Conservation (phyloP, 2,797 vertebrate genomes). For the Pelochelys cantorii region DNA sequence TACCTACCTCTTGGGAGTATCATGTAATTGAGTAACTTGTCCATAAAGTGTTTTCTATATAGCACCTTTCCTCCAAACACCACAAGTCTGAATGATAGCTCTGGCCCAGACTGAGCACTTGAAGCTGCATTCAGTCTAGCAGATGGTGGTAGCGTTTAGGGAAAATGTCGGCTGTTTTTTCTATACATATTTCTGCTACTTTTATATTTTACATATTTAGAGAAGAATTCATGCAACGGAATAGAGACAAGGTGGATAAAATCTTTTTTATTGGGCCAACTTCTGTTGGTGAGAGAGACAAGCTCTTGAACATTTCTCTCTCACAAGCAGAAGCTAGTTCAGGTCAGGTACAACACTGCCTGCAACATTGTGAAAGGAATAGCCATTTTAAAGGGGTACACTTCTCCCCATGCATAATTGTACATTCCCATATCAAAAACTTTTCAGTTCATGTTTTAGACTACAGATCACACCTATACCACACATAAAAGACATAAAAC, state of each 20-base stretch:
- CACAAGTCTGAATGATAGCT: background rate
- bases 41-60: background rate
- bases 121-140: background rate
- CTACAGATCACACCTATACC: background rate
- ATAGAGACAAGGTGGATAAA: background rate
- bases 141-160: constrained; percentile 17
- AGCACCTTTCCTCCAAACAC: background rate
- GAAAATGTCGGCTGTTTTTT: background rate
- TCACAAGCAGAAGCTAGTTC: background rate
- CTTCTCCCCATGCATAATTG: background rate
- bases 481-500: fast-evolving
- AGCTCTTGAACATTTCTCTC: too few relatives aligned
- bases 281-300: background rate
- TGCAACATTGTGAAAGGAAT: background rate
- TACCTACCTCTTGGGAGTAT: background rate
- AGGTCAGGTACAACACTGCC: background rate
- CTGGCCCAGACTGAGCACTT: constrained; percentile 4
- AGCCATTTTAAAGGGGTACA: constrained; percentile 24
- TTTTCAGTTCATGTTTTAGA: background rate
- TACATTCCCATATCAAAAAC: background rate
- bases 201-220: background rate
- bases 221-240: constrained; percentile 25
- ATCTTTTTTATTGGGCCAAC: background rate
- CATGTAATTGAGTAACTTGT: background rate
- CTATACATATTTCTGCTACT: constrained; percentile 35